Conservation (phyloP, 2,797 vertebrate species). For the Eptatretus atami region DNA sequence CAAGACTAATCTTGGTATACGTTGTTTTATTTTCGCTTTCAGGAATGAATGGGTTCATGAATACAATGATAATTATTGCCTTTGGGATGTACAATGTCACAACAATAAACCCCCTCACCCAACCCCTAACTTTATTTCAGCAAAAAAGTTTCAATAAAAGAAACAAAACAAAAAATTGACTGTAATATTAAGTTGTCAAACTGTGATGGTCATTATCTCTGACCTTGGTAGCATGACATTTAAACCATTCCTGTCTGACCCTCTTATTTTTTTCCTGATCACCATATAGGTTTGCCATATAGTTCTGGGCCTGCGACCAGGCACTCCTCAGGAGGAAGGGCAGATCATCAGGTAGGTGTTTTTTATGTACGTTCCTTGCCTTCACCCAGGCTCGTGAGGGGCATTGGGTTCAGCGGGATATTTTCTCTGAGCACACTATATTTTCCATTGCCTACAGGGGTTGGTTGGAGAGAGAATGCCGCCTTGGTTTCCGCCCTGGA, state of each 20-base stretch:
- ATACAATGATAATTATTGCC: too few relatives aligned
- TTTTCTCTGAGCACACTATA: too few relatives aligned
- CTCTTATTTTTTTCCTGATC: conserved; percentile 9
- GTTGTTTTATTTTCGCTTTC: too few relatives aligned
- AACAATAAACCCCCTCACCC: too few relatives aligned
- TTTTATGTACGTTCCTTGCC: conserved; percentile 7
- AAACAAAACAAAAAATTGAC: too few relatives aligned
- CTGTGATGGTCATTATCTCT: not conserved
- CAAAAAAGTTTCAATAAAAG: too few relatives aligned
- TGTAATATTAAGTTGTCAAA: too few relatives aligned
- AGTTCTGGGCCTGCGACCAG: conserved; percentile 63
- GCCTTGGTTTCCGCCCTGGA: conserved; percentile 52
- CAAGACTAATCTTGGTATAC: not conserved
- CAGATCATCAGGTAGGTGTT: conserved; percentile 54
- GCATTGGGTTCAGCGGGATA: too few relatives aligned
- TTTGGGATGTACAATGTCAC: too few relatives aligned
- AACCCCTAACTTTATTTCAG: too few relatives aligned
- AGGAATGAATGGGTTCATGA: too few relatives aligned
- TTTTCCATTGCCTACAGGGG: conserved; percentile 20
- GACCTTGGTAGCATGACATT: not conserved
- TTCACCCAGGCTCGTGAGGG: not conserved
- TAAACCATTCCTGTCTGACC: not conserved
- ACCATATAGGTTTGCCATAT: conserved; percentile 60
- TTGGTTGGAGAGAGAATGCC: conserved; percentile 81
- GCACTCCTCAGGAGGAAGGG: conserved; percentile 73